Conservation (phyloP, 2,888 invertebrate species). For the Peribatodes rhomboidaria region DNA sequence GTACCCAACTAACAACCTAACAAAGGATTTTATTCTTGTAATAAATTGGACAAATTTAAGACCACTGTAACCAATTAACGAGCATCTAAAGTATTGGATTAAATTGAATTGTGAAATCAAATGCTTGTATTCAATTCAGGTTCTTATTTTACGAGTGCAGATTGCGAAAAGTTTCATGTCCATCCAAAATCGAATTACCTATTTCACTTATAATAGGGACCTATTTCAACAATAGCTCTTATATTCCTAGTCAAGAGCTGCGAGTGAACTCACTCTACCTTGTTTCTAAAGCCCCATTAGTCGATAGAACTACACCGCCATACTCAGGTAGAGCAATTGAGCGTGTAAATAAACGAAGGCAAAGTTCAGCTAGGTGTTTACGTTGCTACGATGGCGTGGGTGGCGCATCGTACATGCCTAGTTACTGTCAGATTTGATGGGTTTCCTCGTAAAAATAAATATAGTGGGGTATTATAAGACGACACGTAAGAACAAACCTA, state of each 20-base stretch:
- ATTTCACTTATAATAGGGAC: neutral
- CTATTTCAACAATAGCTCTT: neutral
- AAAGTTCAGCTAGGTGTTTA: constrained; percentile 38
- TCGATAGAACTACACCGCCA: neutral
- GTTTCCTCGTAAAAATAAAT: constrained; percentile 35
- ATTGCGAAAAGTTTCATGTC: neutral
- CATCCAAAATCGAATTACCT: neutral
- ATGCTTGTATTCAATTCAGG: too few species aligned
- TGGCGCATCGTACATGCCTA: constrained; percentile 35
- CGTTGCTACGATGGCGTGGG: constrained; percentile 44
- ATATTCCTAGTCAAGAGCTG: neutral
- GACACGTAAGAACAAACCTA: constrained; percentile 30
- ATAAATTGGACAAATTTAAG: too few species aligned
- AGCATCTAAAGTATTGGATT: too few species aligned
- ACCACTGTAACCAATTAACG: too few species aligned
- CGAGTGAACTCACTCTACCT: neutral
- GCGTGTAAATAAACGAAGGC: constrained; percentile 39
- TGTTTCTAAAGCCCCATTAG: constrained; percentile 1
- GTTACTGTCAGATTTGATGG: constrained; percentile 38
- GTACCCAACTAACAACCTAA: too few species aligned
- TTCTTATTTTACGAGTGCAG: too few species aligned
- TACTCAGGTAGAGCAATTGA: constrained; percentile 33
- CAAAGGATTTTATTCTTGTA: too few species aligned
- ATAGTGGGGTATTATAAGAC: constrained; percentile 30
- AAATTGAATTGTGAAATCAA: too few species aligned